Conservation (phyloP, 2,888 invertebrate species). For the Dynastes grantii region DNA sequence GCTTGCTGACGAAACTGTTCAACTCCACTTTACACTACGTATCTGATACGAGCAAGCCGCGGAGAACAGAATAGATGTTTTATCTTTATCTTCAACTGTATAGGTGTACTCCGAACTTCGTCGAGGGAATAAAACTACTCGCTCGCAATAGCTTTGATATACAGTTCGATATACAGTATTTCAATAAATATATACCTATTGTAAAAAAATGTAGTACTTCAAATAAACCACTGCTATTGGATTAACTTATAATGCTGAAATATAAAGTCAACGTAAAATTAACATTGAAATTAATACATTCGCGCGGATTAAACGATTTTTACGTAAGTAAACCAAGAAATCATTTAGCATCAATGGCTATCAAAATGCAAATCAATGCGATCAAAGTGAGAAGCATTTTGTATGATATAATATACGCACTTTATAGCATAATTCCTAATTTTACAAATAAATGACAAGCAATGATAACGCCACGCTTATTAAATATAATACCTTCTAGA, state of each 20-base stretch:
- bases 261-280: too few species aligned
- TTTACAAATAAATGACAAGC: too few species aligned
- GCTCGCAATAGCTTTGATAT: background rate
- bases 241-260: too few species aligned
- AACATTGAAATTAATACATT: too few species aligned
- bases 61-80: constrained; percentile 46
- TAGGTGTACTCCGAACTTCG: constrained; percentile 2
- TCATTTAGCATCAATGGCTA: too few species aligned
- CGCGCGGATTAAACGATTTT: too few species aligned
- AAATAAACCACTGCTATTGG: background rate
- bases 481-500: background rate
- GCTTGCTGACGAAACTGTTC: constrained; percentile 58
- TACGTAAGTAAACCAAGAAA: too few species aligned
- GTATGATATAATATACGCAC: too few species aligned
- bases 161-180: background rate
- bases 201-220: background rate
- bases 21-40: constrained; percentile 58
- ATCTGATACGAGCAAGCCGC: constrained; percentile 51
- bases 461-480: too few species aligned
- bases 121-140: constrained; percentile 9
- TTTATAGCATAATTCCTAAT: too few species aligned
- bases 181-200: background rate
- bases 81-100: constrained; percentile 18
- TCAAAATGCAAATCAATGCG: too few species aligned
- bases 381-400: too few species aligned